These are phyloP conservation scores for Misgurnus anguillicaudatus DNA, from an alignment of 2,113 vertebrate species.

Conservation along the genomic window DNA sequence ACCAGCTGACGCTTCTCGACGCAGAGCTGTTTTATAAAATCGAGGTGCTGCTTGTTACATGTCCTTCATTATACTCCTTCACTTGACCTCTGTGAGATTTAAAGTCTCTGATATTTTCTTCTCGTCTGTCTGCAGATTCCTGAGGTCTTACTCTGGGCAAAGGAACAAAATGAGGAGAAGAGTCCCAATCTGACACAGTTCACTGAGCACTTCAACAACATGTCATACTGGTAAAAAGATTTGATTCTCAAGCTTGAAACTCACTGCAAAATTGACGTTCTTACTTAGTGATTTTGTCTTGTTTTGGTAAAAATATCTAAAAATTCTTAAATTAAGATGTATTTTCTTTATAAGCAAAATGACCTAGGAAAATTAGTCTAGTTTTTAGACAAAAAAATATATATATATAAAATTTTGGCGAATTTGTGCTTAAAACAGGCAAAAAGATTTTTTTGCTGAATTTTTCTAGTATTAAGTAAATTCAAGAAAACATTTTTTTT, in stretches of 20 bases:
- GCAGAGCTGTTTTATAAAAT: constrained; percentile 93
- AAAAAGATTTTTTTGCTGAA: no score
- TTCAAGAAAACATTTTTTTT: no score
- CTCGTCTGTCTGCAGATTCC: constrained; percentile 78
- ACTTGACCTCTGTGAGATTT: not conserved
- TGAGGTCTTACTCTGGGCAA: constrained; percentile 93
- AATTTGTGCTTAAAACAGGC: no score
- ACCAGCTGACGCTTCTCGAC: constrained; percentile 92
- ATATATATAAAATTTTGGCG: no score
- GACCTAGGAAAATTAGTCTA: no score
- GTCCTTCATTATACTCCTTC: not conserved
- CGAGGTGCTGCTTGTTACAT: constrained; percentile 67
- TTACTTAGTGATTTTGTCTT: no score
- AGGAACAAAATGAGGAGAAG: constrained; percentile 96
- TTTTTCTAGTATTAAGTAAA: no score
- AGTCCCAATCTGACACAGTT: constrained; percentile 93
- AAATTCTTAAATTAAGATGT: no score
- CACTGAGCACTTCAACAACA: constrained; percentile 98
- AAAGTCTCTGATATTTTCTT: not conserved
- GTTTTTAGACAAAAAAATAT: no score
- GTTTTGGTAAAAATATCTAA: no score
- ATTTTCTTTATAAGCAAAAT: no score
- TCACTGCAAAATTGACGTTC: no score
- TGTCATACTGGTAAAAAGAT: constrained; percentile 91
- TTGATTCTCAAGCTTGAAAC: not conserved